These are phyloP conservation scores for Eurytoma adleriae DNA, from an alignment of 2,888 invertebrate species.

Conservation along the genomic window DNA sequence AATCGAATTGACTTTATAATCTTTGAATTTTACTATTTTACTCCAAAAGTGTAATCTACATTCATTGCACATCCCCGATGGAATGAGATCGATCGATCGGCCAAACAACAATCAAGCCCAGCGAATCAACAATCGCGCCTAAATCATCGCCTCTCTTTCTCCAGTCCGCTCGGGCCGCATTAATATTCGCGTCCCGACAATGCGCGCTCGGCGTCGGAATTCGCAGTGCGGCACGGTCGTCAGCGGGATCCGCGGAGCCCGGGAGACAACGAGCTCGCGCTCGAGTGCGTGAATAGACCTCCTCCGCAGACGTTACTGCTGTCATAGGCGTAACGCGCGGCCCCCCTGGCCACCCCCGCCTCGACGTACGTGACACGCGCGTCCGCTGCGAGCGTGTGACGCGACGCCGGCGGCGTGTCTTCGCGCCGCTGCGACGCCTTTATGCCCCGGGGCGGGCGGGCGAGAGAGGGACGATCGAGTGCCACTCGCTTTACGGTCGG, in stretches of 20 bases:
- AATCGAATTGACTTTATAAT: too few species aligned
- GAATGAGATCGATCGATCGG: too few species aligned
- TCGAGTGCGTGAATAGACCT: background rate
- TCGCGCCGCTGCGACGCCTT: slow-evolving; percentile 4
- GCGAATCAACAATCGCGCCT: background rate
- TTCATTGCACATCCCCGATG: too few species aligned
- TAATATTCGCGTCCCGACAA: slow-evolving; percentile 37
- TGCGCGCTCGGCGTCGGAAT: slow-evolving; percentile 4
- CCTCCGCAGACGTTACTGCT: background rate
- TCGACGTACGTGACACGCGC: slow-evolving; percentile 4
- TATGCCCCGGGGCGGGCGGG: slow-evolving; percentile 4
- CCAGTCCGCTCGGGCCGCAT: background rate
- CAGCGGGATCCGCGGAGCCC: background rate
- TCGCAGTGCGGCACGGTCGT: too few species aligned
- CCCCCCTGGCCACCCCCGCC: background rate
- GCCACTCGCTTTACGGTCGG: background rate
- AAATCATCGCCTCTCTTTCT: background rate
- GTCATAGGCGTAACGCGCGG: background rate
- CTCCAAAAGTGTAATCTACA: too few species aligned
- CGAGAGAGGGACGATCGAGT: background rate
- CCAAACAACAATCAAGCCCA: background rate
- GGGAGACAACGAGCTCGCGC: background rate
- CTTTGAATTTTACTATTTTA: too few species aligned
- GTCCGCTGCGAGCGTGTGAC: background rate
- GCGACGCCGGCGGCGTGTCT: background rate